Evolutionary conservation across 2,797 vertebrate genomes (phyloP).

Genomic region (Galagoides demidoff): DNA sequence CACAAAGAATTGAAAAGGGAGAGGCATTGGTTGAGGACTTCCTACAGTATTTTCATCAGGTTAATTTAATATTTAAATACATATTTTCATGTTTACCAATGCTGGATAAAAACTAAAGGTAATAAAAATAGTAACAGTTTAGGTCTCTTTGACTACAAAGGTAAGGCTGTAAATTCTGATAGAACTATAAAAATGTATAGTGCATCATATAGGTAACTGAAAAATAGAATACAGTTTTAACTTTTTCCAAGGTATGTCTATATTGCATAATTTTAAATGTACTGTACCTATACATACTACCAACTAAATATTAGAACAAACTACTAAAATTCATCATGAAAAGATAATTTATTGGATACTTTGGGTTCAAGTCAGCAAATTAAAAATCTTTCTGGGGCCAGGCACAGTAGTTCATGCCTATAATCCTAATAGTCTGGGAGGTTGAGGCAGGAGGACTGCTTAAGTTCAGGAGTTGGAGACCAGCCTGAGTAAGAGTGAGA

Average conservation of each 20-base stretch:
- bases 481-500: too few species aligned
- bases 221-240: background rate
- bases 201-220: background rate
- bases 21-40: background rate
- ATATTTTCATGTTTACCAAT: conserved; percentile 33
- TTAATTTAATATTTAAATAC: conserved; percentile 50
- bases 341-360: conserved; percentile 31
- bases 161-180: background rate
- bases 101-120: conserved; percentile 41
- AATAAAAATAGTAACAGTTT: conserved; percentile 49
- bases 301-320: conserved; percentile 37
- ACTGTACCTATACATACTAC: background rate
- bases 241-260: conserved; percentile 30
- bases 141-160: conserved; percentile 10
- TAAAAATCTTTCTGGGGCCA: background rate
- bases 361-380: background rate
- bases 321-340: conserved; percentile 25
- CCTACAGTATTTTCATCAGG: background rate
- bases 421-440: too few species aligned
- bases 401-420: too few species aligned
- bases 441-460: too few species aligned
- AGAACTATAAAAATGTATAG: conserved; percentile 27
- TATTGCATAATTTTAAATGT: conserved; percentile 22
- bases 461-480: too few species aligned
- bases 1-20: background rate